Evolutionary conservation across 2,113 vertebrate species (phyloP), one percentile per base, ranked within the genome.

Genomic region (Oreochromis aureus): DNA sequence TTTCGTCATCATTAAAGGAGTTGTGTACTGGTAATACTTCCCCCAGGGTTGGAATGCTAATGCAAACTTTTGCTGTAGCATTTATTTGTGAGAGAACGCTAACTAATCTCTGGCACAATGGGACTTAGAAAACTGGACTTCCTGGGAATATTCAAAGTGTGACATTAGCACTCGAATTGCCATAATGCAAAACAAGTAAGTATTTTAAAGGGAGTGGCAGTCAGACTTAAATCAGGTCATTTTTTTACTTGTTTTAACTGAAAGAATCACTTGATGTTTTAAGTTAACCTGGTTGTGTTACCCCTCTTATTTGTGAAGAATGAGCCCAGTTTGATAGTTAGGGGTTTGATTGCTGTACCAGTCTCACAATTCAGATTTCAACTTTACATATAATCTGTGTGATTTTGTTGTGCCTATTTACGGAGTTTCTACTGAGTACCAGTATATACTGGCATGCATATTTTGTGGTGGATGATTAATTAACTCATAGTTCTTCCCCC

Each of bases 381-480:
- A 55, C 53, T 36, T 46, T 22, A 76, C 61, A 32, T 51, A 51
- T 84, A 6, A 90, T 46, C 48, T 7, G 84, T 46, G 53, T 73
- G 58, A 88, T 39, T 93, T 71, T 73, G 41, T 76, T 59, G 66
- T 89, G 39, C 63, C 82, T 73, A 76, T 89, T 58, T 63, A 30
- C 44, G 6, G 15, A 22, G 81, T 46, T 30, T 89, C 48, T 63
- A 30, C 66, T 36, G 10, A 22, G 81, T 46, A 30, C 36, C 69
- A 81, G 73, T 18, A 10, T 83, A 81, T 84, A 79, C 84, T 66
- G 22, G 19, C 24, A 82, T 91, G 87, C 30, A 2, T 85, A 90
- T 92, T 85, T 88, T 89, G 81, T 86, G 54, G 56, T 41, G 46
- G 88, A 89, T 89, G 89, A 91, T 91, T 95, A 91, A 92, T 93